These are phyloP conservation scores for Syngnathus typhle DNA, from an alignment of 2,113 vertebrate species.

Conservation along the genomic window DNA sequence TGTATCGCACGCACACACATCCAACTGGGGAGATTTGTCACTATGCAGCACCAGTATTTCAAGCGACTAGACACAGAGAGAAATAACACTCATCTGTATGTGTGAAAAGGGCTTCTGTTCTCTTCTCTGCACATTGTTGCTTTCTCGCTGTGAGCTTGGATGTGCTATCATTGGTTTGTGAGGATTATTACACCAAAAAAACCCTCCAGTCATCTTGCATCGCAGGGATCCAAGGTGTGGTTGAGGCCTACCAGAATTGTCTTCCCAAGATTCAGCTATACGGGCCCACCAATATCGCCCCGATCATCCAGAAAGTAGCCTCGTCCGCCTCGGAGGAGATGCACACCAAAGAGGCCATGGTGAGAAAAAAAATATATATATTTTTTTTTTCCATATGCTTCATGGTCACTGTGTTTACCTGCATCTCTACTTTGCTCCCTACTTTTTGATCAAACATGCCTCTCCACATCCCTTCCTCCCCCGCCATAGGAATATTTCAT, in stretches of 20 bases:
- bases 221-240: constrained; percentile 93
- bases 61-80: constrained; percentile 35
- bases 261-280: constrained; percentile 97
- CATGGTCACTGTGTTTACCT: not conserved
- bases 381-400: constrained; percentile 12
- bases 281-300: constrained; percentile 96
- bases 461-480: not conserved
- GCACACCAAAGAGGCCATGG: constrained; percentile 94
- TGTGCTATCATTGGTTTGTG: constrained; percentile 9
- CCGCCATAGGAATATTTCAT: constrained; percentile 93
- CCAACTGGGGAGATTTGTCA: constrained; percentile 37
- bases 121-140: constrained; percentile 31
- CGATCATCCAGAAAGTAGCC: constrained; percentile 98
- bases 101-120: constrained; percentile 63
- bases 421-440: not conserved
- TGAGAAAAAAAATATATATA: constrained; percentile 62
- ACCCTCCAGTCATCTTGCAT: constrained; percentile 34
- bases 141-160: constrained; percentile 18
- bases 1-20: constrained; percentile 12
- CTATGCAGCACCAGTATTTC: constrained; percentile 50
- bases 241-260: constrained; percentile 97
- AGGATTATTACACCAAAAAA: not conserved
- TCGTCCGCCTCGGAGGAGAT: constrained; percentile 94
- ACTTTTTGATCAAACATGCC: not conserved
- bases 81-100: constrained; percentile 69